Evolutionary conservation across 1,140 invertebrate genomes (phyloP), one percentile per base, ranked within the genome.

Genomic region (Drosophila mayri): DNA sequence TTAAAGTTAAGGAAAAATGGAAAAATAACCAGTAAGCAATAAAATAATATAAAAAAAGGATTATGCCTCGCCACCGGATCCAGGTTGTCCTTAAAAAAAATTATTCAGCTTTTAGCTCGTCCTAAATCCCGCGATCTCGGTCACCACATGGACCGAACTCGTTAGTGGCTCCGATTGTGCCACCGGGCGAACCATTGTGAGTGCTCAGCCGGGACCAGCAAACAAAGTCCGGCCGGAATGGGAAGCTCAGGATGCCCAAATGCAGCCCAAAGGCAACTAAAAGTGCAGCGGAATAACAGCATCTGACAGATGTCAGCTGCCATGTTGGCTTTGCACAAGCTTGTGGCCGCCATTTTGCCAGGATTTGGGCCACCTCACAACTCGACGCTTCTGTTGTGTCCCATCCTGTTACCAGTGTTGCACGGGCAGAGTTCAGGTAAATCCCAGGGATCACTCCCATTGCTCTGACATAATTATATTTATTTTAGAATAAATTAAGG

Each of bases 271-370:
- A 63, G 74, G 43, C 65, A 66, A 63, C 81, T 67, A 64, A 84
- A 76, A 84, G 81, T 84, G 76, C 77, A 84, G 72, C 58, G 46
- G 41, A 61, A 52, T 52, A 59, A 60, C 59, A 49, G 41, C 54
- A 64, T 52, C 61, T 62, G 70, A 70, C 54, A 76, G 57, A 49
- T 86, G 83, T 79, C 64, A 87, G 80, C 62, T 64, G 63, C 64
- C 71, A 67, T 90, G 84, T 88, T 88, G 81, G 68, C 81, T 84
- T 88, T 88, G 62, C 67, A 30, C 28, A 30, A 90, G 84, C 84
- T 80, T 80, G 85, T 47, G 85, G 84, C 65, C 76, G 84, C 84
- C 84, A 88, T 88, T 88, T 88, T 77, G 76, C 75, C 67, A 84
- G 87, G 57, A 80, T 79, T 66, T 71, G 66, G 79, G 66, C 54